phyloP scores from a whole-genome alignment of 2,113 vertebrate species.

The Urocitellus parryii region DNA sequence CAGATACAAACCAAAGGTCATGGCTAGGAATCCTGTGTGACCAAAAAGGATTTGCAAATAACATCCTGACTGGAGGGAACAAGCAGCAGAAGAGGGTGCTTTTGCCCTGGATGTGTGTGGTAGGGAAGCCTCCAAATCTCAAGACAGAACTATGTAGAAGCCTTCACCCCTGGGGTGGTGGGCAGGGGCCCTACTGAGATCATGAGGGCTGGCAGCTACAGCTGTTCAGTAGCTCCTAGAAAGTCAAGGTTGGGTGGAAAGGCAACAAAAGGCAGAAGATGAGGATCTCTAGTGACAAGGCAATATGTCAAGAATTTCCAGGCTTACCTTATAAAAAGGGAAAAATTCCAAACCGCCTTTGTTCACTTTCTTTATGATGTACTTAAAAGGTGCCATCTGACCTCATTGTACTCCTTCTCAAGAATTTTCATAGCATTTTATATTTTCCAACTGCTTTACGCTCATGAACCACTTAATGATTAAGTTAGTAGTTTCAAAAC shows the following conservation, averaged over 20 bases:
- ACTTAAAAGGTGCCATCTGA: not conserved
- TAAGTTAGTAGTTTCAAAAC: constrained; percentile 66
- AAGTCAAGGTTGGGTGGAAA: not conserved
- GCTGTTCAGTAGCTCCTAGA: not conserved
- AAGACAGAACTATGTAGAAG: fast-evolving
- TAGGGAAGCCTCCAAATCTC: not conserved
- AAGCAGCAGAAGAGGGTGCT: not conserved
- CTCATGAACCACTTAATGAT: constrained; percentile 55
- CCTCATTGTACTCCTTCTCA: constrained; percentile 11
- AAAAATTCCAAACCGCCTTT: not conserved
- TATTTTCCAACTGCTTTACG: constrained; percentile 45
- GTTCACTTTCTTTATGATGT: not conserved
- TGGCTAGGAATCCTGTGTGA: not conserved
- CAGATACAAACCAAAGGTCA: not conserved
- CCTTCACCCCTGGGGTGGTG: not conserved
- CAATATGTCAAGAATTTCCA: constrained; percentile 1
- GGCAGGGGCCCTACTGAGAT: fast-evolving
- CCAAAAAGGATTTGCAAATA: not conserved
- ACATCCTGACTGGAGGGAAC: not conserved
- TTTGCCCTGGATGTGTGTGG: not conserved
- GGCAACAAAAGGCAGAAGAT: not conserved
- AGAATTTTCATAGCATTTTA: not conserved
- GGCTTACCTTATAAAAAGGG: not conserved
- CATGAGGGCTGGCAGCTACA: not conserved
- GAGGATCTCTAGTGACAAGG: not conserved